Base-by-base conservation (phyloP, 1,140 invertebrate genomes). In the Rhagoletis pomonella region DNA sequence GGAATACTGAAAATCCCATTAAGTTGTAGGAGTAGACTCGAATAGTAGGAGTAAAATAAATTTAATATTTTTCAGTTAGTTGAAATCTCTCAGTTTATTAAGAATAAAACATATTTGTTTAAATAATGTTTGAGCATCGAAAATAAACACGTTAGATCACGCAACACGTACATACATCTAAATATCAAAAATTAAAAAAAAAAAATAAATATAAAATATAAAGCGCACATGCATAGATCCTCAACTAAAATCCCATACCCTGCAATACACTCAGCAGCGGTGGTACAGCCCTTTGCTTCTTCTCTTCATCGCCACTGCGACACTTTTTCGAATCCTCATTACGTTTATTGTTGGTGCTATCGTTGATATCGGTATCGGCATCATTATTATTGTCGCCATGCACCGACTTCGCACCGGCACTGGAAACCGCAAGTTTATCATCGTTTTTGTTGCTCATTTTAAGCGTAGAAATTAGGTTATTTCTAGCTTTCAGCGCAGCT, bases 61-160 rank as follows among this genome's bases (percentile, higher is more conserved):
- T 29, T 29, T 29, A 29, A 29, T 29, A 29, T 29, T 29, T 29
- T 29, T 29, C 29, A 29, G 29, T 29, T 29, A 29, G 29, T 29
- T 29, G 29, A 29, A 29, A 29, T 29, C 29, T 29, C 29, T 29
- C 29, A 29, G 29, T 55, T 55, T 55, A 55, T 10, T 55, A 55
- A 10, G 10, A 55, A 55, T 62, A 62, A 12, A 62, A 62, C 17
- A 4, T 62, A 4, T 14, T 62, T 29, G 29, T 62, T 17, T 42
- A 73, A 73, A 73, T 73, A 47, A 44, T n/a, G 4, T 73, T 17
- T 44, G n/a, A 55, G 6, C 7, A 55, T 81, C 73, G 50, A 81
- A 81, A 81, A 81, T 81, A 81, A 55, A 81, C 47, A 81, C 73
- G 9, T 81, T 81, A 81, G 73, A 77, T 81, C 47, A n/a, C 73